These are phyloP conservation scores for Pseudococcus viburni DNA, from an alignment of 2,888 invertebrate species.

Conservation along the genomic window DNA sequence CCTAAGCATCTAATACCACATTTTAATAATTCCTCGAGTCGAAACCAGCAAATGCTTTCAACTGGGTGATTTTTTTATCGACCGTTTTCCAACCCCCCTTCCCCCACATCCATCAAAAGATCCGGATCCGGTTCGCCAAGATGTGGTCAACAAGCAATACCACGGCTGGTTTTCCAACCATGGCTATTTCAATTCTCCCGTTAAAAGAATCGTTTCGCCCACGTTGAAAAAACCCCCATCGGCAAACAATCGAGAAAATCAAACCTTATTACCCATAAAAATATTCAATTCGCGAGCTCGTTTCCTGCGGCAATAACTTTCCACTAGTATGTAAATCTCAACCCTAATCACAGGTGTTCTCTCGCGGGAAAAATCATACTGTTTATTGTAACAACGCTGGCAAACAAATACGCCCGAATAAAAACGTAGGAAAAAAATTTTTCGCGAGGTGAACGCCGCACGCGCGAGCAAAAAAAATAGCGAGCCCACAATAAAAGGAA, in stretches of 20 bases:
- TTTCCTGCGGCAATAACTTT: not conserved
- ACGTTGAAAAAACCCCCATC: not conserved
- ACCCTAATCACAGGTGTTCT: constrained; percentile 41
- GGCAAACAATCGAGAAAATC: not conserved
- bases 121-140: not conserved
- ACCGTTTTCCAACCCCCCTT: too few relatives aligned
- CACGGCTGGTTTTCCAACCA: not conserved
- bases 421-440: constrained; percentile 7
- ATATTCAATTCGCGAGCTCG: constrained; percentile 28
- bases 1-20: not conserved
- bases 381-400: constrained; percentile 33
- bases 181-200: not conserved
- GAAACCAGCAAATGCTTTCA: constrained; percentile 8
- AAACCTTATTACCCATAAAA: constrained; percentile 3
- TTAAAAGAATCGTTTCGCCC: not conserved
- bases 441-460: not conserved
- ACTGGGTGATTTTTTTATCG: not conserved
- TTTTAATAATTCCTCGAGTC: constrained; percentile 29
- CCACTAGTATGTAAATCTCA: constrained; percentile 26
- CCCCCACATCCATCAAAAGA: too few relatives aligned
- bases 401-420: not conserved
- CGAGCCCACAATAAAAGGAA: constrained; percentile 18
- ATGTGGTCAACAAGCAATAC: not conserved
- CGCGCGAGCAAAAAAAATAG: not conserved
- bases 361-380: constrained; percentile 43